These are phyloP conservation scores for Colistium nudipinnis DNA, from an alignment of 2,113 vertebrate genomes.

Conservation along the genomic window DNA sequence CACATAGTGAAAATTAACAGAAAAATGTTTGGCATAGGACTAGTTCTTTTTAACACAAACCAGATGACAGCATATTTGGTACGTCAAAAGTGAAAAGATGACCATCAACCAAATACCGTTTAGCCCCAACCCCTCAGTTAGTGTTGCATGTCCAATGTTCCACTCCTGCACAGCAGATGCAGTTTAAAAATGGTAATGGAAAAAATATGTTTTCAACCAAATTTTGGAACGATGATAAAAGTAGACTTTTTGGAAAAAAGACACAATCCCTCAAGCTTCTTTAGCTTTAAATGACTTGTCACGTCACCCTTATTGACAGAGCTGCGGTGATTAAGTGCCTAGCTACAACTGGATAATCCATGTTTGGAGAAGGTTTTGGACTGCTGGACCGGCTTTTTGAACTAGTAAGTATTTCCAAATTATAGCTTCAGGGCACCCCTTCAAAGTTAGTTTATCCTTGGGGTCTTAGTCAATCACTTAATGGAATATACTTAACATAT, in stretches of 20 bases:
- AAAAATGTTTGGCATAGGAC: conserved; percentile 45
- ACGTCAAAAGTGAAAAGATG: conserved; percentile 22
- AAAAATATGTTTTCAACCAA: too few species aligned
- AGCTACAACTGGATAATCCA: neutral
- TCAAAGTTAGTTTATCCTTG: neutral
- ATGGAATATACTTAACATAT: neutral
- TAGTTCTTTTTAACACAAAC: conserved; percentile 5
- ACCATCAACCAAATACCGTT: neutral
- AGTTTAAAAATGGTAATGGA: neutral
- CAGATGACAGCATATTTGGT: conserved; percentile 54
- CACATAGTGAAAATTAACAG: conserved; percentile 51
- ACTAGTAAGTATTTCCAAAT: neutral
- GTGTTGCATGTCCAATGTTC: neutral
- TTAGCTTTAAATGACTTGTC: neutral
- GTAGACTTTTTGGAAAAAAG: neutral
- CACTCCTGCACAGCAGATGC: neutral
- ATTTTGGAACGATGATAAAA: too few species aligned
- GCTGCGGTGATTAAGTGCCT: neutral
- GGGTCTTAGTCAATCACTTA: conserved; percentile 9
- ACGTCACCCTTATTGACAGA: neutral
- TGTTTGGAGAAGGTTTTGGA: neutral
- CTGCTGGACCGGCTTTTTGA: neutral
- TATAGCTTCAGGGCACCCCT: neutral
- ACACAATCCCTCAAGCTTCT: neutral
- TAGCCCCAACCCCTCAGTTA: neutral